Conservation (phyloP, 2,797 vertebrate genomes). For the Morus bassanus region DNA sequence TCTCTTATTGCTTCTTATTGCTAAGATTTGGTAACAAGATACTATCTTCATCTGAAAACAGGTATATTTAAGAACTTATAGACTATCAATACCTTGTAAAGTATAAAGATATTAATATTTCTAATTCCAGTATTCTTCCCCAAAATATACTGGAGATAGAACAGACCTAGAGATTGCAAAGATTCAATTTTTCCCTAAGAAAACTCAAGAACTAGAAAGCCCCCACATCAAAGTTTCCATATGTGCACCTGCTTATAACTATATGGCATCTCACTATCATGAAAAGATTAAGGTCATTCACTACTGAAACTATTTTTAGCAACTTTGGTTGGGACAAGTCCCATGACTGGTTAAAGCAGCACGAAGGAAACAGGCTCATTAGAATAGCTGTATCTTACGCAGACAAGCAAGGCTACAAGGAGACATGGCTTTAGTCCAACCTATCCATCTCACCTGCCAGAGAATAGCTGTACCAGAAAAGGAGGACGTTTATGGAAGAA, state of each 20-base stretch:
- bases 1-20: background rate
- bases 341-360: accelerated
- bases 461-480: background rate
- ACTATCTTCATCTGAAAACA: background rate
- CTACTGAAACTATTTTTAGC: background rate
- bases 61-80: background rate
- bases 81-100: background rate
- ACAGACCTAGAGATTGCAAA: background rate
- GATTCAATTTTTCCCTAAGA: background rate
- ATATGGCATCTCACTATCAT: background rate
- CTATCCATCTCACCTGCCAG: background rate
- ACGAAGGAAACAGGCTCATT: background rate
- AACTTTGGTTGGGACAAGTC: background rate
- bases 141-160: background rate
- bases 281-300: background rate
- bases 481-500: background rate
- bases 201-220: background rate
- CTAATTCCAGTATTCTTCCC: background rate
- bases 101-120: background rate
- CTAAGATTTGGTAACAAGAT: background rate
- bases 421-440: background rate
- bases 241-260: background rate
- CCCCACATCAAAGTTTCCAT: background rate
- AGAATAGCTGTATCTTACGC: background rate
- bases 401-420: background rate